Base-by-base conservation (phyloP, 92 coral and sea anemone genomes). In the Pocillopora grandis region DNA sequence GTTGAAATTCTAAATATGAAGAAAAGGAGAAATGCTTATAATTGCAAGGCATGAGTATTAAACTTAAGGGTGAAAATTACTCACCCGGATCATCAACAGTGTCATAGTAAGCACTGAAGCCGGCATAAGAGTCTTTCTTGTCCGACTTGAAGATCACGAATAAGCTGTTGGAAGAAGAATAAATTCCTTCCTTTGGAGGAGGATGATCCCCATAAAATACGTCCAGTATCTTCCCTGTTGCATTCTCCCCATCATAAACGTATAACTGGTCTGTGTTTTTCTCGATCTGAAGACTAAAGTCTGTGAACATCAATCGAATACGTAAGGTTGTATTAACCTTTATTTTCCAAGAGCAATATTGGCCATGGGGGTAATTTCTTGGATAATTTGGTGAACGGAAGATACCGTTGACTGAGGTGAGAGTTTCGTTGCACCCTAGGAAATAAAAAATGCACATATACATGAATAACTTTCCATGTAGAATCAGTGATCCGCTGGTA, bases 381-480 rank as follows among this genome's bases (percentile, higher is more conserved):
- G 96, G 96, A 56, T 71, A 80, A 70, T 89, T 89, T 36, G 92
- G 92, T 14, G 96, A 92, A 68, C 90, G 92, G 80, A 92, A 83
- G 27, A 81, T 80, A 48, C 96, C 96, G 49, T 73, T 81, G 35
- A 5, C 78, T 58, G 80, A 74, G 12, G 59, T 88, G 60, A 63
- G 79, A 4, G 93, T 92, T 71, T 49, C 31, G 59, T 71, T 71
- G 31, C 58, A 71, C 49, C 76, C 76, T 71, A 16, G 18, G 33
- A 71, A 5, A 37, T 13, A 35, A 15, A 66, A 37, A 27, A 27
- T 27, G 31, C 31, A 27, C 31, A 27, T 27, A 27, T 27, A 27
- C 31, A 27, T 27, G 31, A 27, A 27, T 27, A 27, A 27, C 31
- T 27, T 27, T 27, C 31, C 31, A 27, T 27, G 31, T 27, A 27